A percentile compares a stretch with the other conserved stretches of the same genome.
phyloP scores from a whole-genome alignment of 37 sponge, comb jelly and placozoan species.

The Dysidea cf. avara region DNA sequence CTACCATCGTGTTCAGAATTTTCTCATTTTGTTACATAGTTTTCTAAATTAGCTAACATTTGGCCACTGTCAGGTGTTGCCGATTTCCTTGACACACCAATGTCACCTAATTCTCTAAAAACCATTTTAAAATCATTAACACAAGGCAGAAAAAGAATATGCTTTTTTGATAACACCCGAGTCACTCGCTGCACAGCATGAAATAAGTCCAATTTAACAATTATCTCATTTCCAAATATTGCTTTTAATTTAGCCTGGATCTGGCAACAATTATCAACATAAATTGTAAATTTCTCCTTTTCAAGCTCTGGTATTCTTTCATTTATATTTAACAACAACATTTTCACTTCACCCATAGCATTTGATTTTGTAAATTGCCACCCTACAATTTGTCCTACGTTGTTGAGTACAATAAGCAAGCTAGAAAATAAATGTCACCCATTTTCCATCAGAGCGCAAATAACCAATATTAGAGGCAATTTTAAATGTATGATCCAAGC shows the following conservation, averaged over 20 bases:
- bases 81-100: not conserved
- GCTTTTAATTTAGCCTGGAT: too few species aligned
- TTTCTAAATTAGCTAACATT: too few species aligned
- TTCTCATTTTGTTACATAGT: too few species aligned
- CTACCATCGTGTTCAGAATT: too few species aligned
- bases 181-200: slow-evolving; percentile 45
- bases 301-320: slow-evolving; percentile 4
- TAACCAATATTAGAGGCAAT: slow-evolving; percentile 36
- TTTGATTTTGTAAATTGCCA: slow-evolving; percentile 37
- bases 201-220: slow-evolving; percentile 31
- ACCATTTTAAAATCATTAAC: slow-evolving; percentile 26
- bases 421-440: slow-evolving; percentile 24
- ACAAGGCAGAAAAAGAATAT: not conserved
- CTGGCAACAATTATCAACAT: slow-evolving; percentile 42
- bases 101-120: slow-evolving; percentile 24
- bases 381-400: slow-evolving; percentile 22
- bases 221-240: slow-evolving; percentile 15
- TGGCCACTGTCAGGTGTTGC: too few species aligned
- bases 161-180: slow-evolving; percentile 1
- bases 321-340: not conserved
- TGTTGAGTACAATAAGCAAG: slow-evolving; percentile 9
- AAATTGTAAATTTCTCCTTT: not conserved
- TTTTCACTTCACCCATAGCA: slow-evolving; percentile 13
- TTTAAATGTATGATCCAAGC: slow-evolving; percentile 39
- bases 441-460: slow-evolving; percentile 5